Percentiles rank a stretch among this genome's conserved stretches.
Conservation (phyloP, 2,888 invertebrate species). For the Dolomedes plantarius region DNA sequence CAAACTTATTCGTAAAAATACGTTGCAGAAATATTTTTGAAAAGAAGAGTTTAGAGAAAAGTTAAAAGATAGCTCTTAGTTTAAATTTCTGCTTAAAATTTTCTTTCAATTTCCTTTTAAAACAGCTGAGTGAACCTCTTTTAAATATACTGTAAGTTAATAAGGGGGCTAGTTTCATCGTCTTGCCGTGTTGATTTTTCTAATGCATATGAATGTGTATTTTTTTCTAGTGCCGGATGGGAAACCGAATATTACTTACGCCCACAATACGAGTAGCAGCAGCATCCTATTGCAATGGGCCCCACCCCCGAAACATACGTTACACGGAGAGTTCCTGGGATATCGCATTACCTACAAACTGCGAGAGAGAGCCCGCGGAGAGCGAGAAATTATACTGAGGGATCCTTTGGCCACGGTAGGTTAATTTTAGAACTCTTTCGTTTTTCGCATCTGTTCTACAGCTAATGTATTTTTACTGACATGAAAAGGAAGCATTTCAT, state of each 20-base stretch:
- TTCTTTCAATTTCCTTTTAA: no score
- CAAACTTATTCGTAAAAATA: no score
- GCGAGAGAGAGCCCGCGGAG: conserved; percentile 54
- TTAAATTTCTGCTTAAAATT: no score
- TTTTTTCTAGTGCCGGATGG: conserved; percentile 74
- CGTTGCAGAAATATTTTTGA: no score
- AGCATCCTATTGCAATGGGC: conserved; percentile 85
- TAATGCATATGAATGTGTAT: not conserved
- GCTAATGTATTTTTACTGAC: no score
- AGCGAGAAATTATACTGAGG: conserved; percentile 54
- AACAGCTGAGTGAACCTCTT: no score
- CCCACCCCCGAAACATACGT: conserved; percentile 82
- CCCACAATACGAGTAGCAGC: conserved; percentile 83
- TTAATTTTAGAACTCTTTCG: not conserved
- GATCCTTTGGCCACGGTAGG: conserved; percentile 59
- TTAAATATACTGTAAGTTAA: no score
- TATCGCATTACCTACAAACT: conserved; percentile 80
- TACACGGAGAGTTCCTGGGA: conserved; percentile 84
- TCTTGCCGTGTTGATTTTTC: not conserved
- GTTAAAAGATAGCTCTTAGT: no score
- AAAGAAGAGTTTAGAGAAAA: no score
- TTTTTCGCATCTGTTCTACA: not conserved
- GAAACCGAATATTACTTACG: conserved; percentile 72
- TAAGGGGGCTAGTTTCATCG: no score
- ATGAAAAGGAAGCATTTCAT: no score